phyloP scores from a whole-genome alignment of 2,888 invertebrate genomes.

The Mellilla xanthometata region DNA sequence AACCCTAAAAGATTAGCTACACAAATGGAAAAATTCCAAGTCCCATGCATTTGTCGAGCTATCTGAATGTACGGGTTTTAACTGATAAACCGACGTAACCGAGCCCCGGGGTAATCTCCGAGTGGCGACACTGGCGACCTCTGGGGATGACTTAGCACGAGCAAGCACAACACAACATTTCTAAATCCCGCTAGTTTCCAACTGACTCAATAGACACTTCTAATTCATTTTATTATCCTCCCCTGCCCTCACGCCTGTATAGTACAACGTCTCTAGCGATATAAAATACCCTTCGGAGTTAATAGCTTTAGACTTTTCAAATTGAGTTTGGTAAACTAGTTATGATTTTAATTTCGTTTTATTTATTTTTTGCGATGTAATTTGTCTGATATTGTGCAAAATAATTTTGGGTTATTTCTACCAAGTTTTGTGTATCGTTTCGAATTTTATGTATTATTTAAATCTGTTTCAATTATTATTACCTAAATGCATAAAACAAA shows the following conservation, averaged over 20 bases:
- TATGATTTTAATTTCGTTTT: background rate
- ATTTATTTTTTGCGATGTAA: too few species aligned
- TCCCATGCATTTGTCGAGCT: conserved; percentile 32
- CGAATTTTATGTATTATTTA: too few species aligned
- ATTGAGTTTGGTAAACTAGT: background rate
- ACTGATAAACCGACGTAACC: conserved; percentile 44
- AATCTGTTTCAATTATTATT: too few species aligned
- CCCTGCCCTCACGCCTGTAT: background rate
- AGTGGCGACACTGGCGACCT: conserved; percentile 38
- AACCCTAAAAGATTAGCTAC: conserved; percentile 28
- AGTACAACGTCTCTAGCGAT: background rate
- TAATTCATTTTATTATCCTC: conserved; percentile 1
- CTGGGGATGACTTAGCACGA: conserved; percentile 32
- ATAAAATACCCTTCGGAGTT: background rate
- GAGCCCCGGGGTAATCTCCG: conserved; percentile 48
- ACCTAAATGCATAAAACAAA: too few species aligned
- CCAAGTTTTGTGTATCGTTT: too few species aligned
- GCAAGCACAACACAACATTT: conserved; percentile 35
- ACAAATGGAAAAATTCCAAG: conserved; percentile 31
- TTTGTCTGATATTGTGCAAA: too few species aligned
- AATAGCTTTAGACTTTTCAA: background rate
- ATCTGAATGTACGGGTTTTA: conserved; percentile 37
- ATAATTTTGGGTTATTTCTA: too few species aligned
- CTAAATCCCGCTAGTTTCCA: conserved; percentile 18
- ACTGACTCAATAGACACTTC: conserved; percentile 3